These are phyloP conservation scores for Hypsibius dujardini DNA, from an alignment of 1,140 invertebrate species.

Conservation along the genomic window DNA sequence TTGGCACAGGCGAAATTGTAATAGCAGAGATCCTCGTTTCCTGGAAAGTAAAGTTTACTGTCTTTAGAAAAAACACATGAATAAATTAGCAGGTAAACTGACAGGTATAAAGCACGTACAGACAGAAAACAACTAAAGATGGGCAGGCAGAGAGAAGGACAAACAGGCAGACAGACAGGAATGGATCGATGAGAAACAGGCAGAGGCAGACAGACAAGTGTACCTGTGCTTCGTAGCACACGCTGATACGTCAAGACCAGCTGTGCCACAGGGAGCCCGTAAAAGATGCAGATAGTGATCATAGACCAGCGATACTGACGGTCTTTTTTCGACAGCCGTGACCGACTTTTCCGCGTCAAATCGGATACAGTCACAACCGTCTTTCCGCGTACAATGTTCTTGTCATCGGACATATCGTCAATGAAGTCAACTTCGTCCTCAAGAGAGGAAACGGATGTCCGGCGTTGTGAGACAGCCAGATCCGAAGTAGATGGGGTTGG, in stretches of 20 bases:
- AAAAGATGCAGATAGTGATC: constrained; percentile 64
- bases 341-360: constrained; percentile 49
- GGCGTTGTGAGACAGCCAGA: neutral
- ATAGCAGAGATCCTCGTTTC: constrained; percentile 30
- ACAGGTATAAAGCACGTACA: too few relatives aligned
- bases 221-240: neutral
- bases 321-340: constrained; percentile 40
- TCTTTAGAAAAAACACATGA: too few relatives aligned
- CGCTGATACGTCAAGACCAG: constrained; percentile 65
- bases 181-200: too few relatives aligned
- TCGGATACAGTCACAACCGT: constrained; percentile 51
- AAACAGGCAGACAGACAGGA: too few relatives aligned
- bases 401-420: neutral
- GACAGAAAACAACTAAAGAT: too few relatives aligned
- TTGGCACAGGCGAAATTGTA: constrained; percentile 79
- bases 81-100: too few relatives aligned
- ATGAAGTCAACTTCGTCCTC: neutral
- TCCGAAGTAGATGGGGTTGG: too few relatives aligned
- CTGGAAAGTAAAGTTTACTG: too few relatives aligned
- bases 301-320: constrained; percentile 33
- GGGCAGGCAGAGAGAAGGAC: too few relatives aligned
- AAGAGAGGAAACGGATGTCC: neutral
- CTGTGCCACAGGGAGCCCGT: constrained; percentile 67
- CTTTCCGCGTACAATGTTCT: constrained; percentile 36
- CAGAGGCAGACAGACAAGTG: too few relatives aligned